Percentiles rank a stretch among this genome's conserved stretches.
Conservation (phyloP, 2,888 invertebrate genomes). For the Lumbricus terrestris region DNA sequence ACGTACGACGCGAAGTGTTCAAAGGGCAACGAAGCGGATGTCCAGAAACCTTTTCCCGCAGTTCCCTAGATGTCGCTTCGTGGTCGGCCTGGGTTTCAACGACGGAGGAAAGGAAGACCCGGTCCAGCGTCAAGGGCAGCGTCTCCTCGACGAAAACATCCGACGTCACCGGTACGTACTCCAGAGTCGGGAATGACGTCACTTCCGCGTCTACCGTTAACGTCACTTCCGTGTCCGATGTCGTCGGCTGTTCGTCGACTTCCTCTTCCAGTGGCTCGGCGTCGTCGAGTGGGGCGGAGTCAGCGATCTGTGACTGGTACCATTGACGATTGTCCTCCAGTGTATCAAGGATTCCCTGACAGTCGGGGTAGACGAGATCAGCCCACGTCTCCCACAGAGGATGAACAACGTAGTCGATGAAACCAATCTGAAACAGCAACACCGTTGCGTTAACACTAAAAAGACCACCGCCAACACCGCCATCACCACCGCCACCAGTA, state of each 20-base stretch:
- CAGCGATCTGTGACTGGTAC: conserved; percentile 11
- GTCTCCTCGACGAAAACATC: conserved; percentile 15
- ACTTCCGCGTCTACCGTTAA: not conserved
- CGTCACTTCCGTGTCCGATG: not conserved
- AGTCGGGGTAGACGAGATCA: conserved; percentile 28
- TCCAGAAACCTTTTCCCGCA: not conserved
- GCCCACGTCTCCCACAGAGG: conserved; percentile 31
- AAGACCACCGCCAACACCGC: not conserved
- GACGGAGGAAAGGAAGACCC: no score
- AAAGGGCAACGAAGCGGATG: conserved; percentile 3
- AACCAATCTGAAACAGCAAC: conserved; percentile 19
- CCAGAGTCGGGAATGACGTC: not conserved
- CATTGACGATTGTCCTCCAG: conserved; percentile 21
- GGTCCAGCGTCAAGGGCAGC: not conserved
- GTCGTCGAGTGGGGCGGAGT: not conserved
- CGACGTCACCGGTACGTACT: not conserved
- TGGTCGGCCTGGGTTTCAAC: not conserved
- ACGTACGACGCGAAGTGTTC: not conserved
- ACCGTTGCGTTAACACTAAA: not conserved
- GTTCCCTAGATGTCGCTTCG: not conserved
- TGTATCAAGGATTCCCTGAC: conserved; percentile 25
- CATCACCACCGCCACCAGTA: not conserved
- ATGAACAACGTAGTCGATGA: conserved; percentile 29
- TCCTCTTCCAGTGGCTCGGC: not conserved
- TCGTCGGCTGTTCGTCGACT: not conserved